Evolutionary conservation across 2,888 invertebrate genomes (phyloP).

Genomic region (Metacarcinus magister): DNA sequence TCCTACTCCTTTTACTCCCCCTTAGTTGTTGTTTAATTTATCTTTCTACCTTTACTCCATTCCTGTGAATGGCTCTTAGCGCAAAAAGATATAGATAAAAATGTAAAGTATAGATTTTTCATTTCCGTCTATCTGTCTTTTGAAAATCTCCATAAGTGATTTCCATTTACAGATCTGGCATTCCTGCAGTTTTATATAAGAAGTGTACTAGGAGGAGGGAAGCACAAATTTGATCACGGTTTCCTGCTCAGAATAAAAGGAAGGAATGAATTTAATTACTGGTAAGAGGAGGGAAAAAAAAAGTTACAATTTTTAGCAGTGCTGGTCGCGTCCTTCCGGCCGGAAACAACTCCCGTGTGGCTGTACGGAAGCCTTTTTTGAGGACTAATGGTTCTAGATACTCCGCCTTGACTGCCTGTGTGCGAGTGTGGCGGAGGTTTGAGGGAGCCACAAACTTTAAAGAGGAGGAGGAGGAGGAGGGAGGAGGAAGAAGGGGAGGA

Average conservation of each 20-base stretch:
- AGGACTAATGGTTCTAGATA: neutral
- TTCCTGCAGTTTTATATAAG: too few relatives aligned
- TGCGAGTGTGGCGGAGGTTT: neutral
- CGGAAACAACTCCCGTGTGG: neutral
- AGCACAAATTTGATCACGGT: too few relatives aligned
- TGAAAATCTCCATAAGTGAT: too few relatives aligned
- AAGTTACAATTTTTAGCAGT: neutral
- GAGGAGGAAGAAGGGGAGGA: neutral
- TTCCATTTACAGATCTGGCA: too few relatives aligned
- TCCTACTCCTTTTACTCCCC: neutral
- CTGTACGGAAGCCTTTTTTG: neutral
- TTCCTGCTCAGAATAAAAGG: too few relatives aligned
- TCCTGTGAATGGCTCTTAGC: too few relatives aligned
- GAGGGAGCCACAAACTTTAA: neutral
- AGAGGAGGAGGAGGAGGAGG: too few relatives aligned
- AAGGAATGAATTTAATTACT: too few relatives aligned
- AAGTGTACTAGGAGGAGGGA: too few relatives aligned
- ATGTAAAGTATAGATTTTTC: too few relatives aligned
- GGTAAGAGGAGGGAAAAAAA: neutral
- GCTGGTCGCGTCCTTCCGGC: neutral
- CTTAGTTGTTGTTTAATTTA: neutral
- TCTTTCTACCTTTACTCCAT: neutral
- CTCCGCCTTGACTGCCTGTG: neutral
- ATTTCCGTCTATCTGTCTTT: neutral
- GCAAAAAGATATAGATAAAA: too few relatives aligned